Evolutionary conservation across 2,797 vertebrate species (phyloP).

Genomic region (Phataginus tetradactyla): DNA sequence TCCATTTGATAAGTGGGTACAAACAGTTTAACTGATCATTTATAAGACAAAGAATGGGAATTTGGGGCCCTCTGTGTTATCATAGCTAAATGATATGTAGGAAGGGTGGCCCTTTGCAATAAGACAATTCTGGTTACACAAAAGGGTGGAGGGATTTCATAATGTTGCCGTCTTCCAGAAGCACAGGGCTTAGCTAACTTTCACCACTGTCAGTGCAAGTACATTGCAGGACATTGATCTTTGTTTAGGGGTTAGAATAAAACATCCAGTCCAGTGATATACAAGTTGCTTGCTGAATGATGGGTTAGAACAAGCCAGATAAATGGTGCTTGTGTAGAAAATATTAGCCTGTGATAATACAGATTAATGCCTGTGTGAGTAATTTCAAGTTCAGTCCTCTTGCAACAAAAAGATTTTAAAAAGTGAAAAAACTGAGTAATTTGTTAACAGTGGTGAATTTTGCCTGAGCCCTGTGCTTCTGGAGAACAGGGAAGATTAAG

Average conservation of each 20-base stretch:
- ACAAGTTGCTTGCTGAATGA: slow-evolving; percentile 30
- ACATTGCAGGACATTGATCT: not conserved
- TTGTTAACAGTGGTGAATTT: not conserved
- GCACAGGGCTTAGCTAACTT: not conserved
- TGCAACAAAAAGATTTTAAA: not conserved
- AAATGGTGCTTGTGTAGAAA: slow-evolving; percentile 26
- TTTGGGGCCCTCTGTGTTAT: not conserved
- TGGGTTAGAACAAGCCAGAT: not conserved
- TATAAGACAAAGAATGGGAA: slow-evolving; percentile 9
- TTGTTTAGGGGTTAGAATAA: not conserved
- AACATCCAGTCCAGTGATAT: not conserved
- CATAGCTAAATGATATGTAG: not conserved
- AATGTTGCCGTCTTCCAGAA: not conserved
- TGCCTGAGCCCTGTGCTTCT: not conserved
- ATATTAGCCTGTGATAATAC: not conserved
- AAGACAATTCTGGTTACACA: not conserved
- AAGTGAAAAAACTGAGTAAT: not conserved
- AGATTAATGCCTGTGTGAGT: not conserved
- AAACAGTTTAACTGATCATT: slow-evolving; percentile 14
- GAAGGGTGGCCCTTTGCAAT: not conserved
- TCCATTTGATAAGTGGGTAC: not conserved
- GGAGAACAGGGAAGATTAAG: not conserved
- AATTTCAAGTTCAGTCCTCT: not conserved
- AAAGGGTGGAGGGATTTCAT: not conserved
- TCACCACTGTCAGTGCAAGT: not conserved